Conservation (phyloP, 2,113 vertebrate genomes). For the Gila orcuttii region DNA sequence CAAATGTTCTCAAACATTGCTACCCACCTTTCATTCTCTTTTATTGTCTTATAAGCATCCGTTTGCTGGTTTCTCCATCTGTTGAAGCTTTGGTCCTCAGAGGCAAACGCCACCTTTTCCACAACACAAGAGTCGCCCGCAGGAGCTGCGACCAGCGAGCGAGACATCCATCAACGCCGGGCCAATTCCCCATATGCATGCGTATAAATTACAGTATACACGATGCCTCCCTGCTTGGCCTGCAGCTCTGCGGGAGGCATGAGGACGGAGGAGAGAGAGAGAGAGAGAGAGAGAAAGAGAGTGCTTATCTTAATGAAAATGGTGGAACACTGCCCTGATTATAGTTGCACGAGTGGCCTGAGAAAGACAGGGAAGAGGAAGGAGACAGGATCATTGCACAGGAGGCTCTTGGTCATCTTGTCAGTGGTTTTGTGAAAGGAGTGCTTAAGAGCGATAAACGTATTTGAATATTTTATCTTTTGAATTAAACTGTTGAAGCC, state of each 20-base stretch:
- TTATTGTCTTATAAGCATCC: constrained; percentile 35
- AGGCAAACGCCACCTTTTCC: constrained; percentile 64
- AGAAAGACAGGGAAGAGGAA: constrained; percentile 3
- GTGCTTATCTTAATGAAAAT: constrained; percentile 47
- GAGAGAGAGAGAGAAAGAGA: background rate
- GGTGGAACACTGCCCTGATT: background rate
- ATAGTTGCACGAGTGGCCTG: constrained; percentile 1
- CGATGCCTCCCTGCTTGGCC: constrained; percentile 50
- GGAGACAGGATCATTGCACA: background rate
- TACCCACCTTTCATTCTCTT: constrained; percentile 25
- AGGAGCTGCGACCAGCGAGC: constrained; percentile 56
- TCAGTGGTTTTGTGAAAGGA: constrained; percentile 36
- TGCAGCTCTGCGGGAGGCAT: constrained; percentile 36
- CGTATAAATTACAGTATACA: constrained; percentile 70
- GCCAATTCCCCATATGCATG: constrained; percentile 70
- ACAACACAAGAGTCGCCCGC: constrained; percentile 60
- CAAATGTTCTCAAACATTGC: constrained; percentile 42
- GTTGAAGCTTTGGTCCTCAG: constrained; percentile 66
- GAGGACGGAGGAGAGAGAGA: constrained; percentile 32
- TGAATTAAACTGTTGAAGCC: background rate
- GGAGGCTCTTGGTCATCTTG: background rate
- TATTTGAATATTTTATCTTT: background rate
- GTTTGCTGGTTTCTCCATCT: constrained; percentile 67
- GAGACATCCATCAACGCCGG: constrained; percentile 72
- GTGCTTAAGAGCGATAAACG: background rate